A percentile compares a stretch with the other conserved stretches of the same genome.
Evolutionary conservation across 2,797 vertebrate genomes (phyloP).

Genomic region (Microcaecilia unicolor): DNA sequence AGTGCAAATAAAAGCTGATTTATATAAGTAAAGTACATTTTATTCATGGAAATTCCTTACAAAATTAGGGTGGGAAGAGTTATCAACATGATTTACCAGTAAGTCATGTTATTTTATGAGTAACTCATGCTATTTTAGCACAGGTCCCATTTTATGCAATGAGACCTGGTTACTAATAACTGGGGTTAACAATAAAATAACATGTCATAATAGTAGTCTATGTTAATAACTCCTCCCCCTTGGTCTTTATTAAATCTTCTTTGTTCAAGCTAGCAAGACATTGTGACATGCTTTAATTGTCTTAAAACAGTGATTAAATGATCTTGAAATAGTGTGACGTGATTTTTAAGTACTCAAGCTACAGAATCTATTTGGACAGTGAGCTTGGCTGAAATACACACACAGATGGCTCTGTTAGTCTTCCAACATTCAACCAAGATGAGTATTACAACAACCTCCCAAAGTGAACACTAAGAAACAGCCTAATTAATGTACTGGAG

Average conservation of each 20-base stretch:
- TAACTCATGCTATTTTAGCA: no score
- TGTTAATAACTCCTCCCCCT: no score
- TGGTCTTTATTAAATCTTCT: constrained; percentile 14
- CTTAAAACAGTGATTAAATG: constrained; percentile 14
- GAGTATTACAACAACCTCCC: neutral
- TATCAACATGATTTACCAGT: no score
- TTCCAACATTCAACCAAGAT: constrained; percentile 4
- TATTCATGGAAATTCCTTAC: no score
- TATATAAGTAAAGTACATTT: no score
- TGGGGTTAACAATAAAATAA: no score
- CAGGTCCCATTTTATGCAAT: no score
- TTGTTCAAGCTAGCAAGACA: constrained; percentile 20
- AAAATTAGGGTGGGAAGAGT: no score
- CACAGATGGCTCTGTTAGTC: constrained; percentile 16
- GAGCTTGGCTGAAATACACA: constrained; percentile 22
- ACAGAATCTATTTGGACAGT: constrained; percentile 28
- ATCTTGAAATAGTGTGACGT: constrained; percentile 28
- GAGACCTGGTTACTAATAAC: no score
- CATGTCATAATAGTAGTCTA: no score
- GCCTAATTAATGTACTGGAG: neutral
- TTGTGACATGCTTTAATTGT: constrained; percentile 13
- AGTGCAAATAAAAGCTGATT: no score
- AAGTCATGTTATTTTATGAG: no score
- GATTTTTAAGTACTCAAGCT: constrained; percentile 35
- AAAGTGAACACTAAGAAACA: neutral